These are phyloP conservation scores for Zeugodacus cucurbitae DNA, from an alignment of 1,140 invertebrate species.

Conservation along the genomic window DNA sequence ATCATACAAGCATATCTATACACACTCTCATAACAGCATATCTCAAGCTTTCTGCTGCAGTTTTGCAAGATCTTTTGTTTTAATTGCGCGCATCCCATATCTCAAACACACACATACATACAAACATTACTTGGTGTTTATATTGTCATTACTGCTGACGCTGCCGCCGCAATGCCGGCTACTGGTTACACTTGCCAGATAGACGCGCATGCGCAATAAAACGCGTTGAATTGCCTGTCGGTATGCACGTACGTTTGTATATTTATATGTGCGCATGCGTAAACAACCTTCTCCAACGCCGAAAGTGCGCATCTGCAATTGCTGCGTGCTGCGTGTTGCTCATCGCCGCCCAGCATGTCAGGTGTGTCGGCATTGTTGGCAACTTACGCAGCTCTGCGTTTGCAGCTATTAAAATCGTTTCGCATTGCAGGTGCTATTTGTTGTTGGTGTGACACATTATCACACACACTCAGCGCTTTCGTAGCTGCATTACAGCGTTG, in stretches of 20 bases:
- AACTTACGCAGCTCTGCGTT: background rate
- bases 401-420: background rate
- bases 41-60: background rate
- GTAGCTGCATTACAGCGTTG: background rate
- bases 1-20: background rate
- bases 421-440: background rate
- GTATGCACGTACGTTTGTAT: background rate
- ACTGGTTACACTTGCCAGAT: background rate
- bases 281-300: background rate
- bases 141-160: background rate
- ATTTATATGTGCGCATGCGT: background rate
- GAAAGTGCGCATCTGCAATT: slow-evolving; percentile 10
- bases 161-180: background rate
- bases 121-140: background rate
- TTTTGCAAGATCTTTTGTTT: background rate
- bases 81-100: background rate
- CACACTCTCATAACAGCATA: background rate
- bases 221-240: background rate
- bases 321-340: background rate
- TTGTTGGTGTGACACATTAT: background rate
- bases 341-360: background rate
- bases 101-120: background rate
- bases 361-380: background rate
- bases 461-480: background rate
- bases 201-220: background rate